Base-by-base conservation (phyloP, 2,888 invertebrate genomes). In the Cosmia pyralina region DNA sequence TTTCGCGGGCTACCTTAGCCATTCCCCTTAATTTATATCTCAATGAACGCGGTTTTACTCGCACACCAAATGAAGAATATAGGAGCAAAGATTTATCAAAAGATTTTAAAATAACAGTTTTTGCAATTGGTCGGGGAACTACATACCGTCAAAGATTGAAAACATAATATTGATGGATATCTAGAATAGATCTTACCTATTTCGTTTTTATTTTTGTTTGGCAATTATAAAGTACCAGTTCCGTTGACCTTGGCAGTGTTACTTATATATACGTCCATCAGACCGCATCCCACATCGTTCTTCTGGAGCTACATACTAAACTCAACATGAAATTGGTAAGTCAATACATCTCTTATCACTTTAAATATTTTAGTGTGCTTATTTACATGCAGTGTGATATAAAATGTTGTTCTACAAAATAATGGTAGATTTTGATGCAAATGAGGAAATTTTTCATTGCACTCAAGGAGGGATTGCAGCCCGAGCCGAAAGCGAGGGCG, bases 311-410 rank as follows among this genome's bases (percentile, higher is more conserved):
- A 15, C 13, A 44, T 34, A 53, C 69, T 38, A 62, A 34, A 74
- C 34, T 44, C 44, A 72, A 72, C 74, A 72, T 72, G 72, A 74
- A 72, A 72, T 22, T 74, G 72, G 72, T 72, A 22, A 72, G 72
- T 72, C 11, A 22, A 22, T 13, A 15, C 2, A 41, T n/a, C 17
- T 70, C 4, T 13, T 22, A 15, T 38, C 10, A 22, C 15, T 50
- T 50, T 10, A 38, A 1, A 44, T 19, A 13, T 59, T 44, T 28
- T 66, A 8, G 5, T 22, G 57, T 41, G 19, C n/a, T 11, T 7
- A 4, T 6, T 3, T 34, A 3, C 44, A 19, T n/a, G 52, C 13
- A 19, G 19, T 64, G 15, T 34, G 15, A 34, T 38, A 58, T 57
- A 4, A 34, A 34, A 64, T n/a, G 57, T 64, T 34, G 3, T 34